Evolutionary conservation across 2,888 invertebrate genomes (phyloP).

Genomic region (Pemphredon lugubris): DNA sequence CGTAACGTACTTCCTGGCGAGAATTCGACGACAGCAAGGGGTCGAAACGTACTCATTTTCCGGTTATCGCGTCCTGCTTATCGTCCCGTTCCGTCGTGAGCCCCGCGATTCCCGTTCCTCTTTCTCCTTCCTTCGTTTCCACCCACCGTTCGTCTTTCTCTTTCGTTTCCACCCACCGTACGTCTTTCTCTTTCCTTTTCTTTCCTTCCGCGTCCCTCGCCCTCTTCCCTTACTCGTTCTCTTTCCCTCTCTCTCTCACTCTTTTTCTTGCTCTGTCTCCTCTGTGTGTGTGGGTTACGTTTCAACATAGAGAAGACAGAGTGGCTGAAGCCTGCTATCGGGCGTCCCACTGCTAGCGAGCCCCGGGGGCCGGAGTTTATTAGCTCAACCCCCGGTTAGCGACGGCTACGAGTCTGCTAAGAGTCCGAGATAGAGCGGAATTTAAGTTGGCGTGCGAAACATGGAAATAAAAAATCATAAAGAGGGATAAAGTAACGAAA

Average conservation of each 20-base stretch:
- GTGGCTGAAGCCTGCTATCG: conserved; percentile 60
- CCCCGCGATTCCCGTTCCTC: not conserved
- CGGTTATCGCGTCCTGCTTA: conserved; percentile 29
- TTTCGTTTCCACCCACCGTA: not conserved
- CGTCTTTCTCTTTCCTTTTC: not conserved
- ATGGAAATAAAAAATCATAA: not conserved
- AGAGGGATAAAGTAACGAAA: too few relatives aligned
- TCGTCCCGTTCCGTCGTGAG: conserved; percentile 11
- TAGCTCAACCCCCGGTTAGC: conserved; percentile 70
- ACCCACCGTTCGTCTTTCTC: not conserved
- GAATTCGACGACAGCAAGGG: conserved; percentile 10
- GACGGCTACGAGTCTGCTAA: conserved; percentile 40
- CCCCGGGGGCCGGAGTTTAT: conserved; percentile 72
- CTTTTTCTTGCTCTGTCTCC: conserved; percentile 14
- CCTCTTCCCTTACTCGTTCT: conserved; percentile 4
- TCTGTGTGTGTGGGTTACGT: conserved; percentile 26
- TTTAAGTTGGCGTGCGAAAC: not conserved
- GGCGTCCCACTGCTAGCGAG: conserved; percentile 65
- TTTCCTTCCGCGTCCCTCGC: not conserved
- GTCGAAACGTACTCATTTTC: conserved; percentile 13
- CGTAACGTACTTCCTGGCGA: not conserved
- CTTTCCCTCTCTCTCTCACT: conserved; percentile 4
- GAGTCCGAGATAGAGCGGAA: not conserved
- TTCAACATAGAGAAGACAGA: conserved; percentile 47
- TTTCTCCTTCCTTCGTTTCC: conserved; percentile 10